phyloP scores from a whole-genome alignment of 2,888 invertebrate genomes.

The Sinohyriopsis cumingii region DNA sequence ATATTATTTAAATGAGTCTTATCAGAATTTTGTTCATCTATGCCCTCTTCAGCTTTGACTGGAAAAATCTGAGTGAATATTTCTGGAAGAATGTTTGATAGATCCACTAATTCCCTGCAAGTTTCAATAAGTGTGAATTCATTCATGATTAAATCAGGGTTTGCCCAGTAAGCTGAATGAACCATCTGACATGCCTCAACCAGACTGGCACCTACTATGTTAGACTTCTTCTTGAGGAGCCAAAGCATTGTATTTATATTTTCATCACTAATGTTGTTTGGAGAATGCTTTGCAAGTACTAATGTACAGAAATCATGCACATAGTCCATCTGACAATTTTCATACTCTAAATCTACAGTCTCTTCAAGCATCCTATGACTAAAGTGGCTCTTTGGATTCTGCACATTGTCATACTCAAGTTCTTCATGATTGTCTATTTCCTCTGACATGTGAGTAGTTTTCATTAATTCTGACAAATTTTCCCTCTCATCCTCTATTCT shows the following conservation, averaged over 20 bases:
- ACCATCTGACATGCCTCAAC: constrained; percentile 2
- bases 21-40: no score
- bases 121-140: constrained; percentile 14
- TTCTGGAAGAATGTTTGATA: background rate
- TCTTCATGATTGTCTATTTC: constrained; percentile 31
- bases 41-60: no score
- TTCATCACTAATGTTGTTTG: background rate
- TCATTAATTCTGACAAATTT: constrained; percentile 26
- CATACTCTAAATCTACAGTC: constrained; percentile 2
- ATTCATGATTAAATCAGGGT: constrained; percentile 1
- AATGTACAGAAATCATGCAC: constrained; percentile 25
- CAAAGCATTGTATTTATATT: constrained; percentile 6
- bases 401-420: constrained; percentile 26
- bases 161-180: constrained; percentile 16
- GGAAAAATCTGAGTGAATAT: no score
- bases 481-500: constrained; percentile 28
- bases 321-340: constrained; percentile 17
- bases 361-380: no score
- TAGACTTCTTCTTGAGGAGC: constrained; percentile 9
- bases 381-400: constrained; percentile 4
- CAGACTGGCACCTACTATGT: background rate
- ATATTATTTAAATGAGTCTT: no score
- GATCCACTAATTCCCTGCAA: constrained; percentile 1
- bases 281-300: constrained; percentile 5
- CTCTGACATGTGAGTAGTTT: constrained; percentile 19